Base-by-base conservation (phyloP, 2,113 vertebrate species). In the Urocynchramus pylzowi region DNA sequence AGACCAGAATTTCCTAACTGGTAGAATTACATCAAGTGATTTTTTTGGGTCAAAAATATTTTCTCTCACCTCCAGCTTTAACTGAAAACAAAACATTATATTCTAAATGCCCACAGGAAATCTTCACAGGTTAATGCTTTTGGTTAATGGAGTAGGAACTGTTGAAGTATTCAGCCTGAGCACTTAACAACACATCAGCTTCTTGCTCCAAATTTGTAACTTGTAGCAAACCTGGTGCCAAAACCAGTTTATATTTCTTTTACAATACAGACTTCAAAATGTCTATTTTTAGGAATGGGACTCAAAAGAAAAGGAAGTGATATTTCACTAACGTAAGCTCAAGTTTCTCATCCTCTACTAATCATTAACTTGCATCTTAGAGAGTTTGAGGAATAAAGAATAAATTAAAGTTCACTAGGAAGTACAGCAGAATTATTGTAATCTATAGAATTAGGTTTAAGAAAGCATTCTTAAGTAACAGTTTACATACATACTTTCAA, bases 141-240 rank as follows among this genome's bases (percentile, higher is more conserved):
- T 80, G 64, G 69, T 96, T 96, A 96, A 97, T 68, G 78, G 82
- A 96, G 60, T 91, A 95, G 49, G 70, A 97, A 89, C 74, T 74
- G 82, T 16, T 97, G 81, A 97, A 95, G 93, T 77, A 93, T 57
- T 64, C 84, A 74, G 37, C 57, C 63, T 47, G 37, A 96, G 92
- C 84, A 94, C 80, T 97, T 96, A 96, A 92, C 84, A 89, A 83
- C 49, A 61, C 45, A 75, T 57, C 93, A 97, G 79, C 84, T 96
- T 96, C 94, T 94, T 89, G 61, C 76, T 97, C 91, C 86, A 95
- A 90, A 94, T 91, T 71, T 87, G 11, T 89, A 97, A 95, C 65
- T 82, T 87, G 35, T n/a, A 90, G 56, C 21, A 94, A 63, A 18
- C 57, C 75, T 39, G 7, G 22, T 87, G 87, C 84, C 89, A 97